phyloP scores from a whole-genome alignment of 2,797 vertebrate species.

The Mastacembelus armatus region DNA sequence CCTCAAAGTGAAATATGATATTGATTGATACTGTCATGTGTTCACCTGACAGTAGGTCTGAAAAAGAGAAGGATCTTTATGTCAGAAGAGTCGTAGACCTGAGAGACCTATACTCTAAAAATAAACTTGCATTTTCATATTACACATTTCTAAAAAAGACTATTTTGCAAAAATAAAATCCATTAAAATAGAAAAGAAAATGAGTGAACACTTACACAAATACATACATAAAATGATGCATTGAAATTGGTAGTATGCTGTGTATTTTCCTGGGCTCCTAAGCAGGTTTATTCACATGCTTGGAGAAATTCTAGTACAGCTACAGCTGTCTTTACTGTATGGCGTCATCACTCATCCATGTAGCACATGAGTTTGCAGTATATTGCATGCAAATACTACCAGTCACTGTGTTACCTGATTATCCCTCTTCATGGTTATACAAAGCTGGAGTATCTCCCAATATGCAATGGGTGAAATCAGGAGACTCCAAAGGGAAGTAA shows the following conservation, averaged over 20 bases:
- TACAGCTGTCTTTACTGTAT: not conserved
- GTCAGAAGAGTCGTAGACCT: slow-evolving; percentile 29
- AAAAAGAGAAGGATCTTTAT: slow-evolving; percentile 37
- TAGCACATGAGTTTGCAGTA: not conserved
- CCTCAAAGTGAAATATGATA: slow-evolving; percentile 68
- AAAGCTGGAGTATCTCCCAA: slow-evolving; percentile 15
- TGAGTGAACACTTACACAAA: not conserved
- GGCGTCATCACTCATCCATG: not conserved
- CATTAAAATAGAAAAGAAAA: not conserved
- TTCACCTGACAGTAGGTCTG: slow-evolving; percentile 46
- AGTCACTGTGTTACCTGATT: not conserved
- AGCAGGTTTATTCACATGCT: not conserved
- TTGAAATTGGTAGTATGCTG: slow-evolving; percentile 11
- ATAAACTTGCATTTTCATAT: not conserved
- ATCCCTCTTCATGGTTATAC: not conserved
- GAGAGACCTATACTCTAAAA: slow-evolving; percentile 6
- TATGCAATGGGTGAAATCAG: slow-evolving; percentile 7
- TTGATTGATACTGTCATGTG: slow-evolving; percentile 60
- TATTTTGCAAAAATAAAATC: not conserved
- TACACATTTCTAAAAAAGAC: slow-evolving; percentile 5
- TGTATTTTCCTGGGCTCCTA: slow-evolving; percentile 14
- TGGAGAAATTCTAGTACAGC: not conserved
- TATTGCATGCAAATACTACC: no score
- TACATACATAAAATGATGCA: slow-evolving; percentile 14
- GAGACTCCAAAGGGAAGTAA: slow-evolving; percentile 19